Base-by-base conservation (phyloP, 2,113 vertebrate species). In the Triplophysa rosa region DNA sequence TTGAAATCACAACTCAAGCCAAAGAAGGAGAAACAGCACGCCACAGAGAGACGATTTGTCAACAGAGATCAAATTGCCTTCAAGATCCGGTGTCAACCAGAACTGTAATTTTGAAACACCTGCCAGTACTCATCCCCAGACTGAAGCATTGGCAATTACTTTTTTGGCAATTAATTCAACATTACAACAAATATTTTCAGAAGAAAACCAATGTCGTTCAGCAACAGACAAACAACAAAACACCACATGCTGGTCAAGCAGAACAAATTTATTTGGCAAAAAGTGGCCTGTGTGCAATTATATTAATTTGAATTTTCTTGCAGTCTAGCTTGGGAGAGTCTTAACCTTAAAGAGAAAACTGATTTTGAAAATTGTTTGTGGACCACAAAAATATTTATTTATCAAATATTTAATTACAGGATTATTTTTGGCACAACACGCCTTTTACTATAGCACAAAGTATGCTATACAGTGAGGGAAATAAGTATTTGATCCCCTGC, bases 1-100 rank as follows among this genome's bases (percentile, higher is more conserved):
- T 29, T 77, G 69, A 80, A 77, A 58, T 29, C 49, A 58, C 11
- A 24, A 33, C 73, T 77, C 49, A 67, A 67, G 49, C 52, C 63
- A 77, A 71, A 80, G 66, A 80, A 47, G 65, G 24, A 62, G 56
- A 4, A 13, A 26, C 12, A 61, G 56, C 70, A 23, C 13, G 14
- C 29, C 47, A 29, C 26, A 9, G 0, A 2, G 68, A 52, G 21
- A 13, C 29, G 23, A 37, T 74, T 79, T 19, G 69, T 54, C 65
- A 49, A 11, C 23, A 29, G 17, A 79, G 37, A 58, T 21, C 12
- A 26, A 76, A 52, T 29, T 66, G 61, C 47, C 13, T 75, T 56
- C 52, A 76, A 17, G 62, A 49, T 33, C 47, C 24, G 13, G 21
- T 14, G 61, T 73, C 21, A 21, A 40, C 5, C 65, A 79, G 70